phyloP scores from a whole-genome alignment of 2,888 invertebrate genomes.

The Eupithecia centaureata region DNA sequence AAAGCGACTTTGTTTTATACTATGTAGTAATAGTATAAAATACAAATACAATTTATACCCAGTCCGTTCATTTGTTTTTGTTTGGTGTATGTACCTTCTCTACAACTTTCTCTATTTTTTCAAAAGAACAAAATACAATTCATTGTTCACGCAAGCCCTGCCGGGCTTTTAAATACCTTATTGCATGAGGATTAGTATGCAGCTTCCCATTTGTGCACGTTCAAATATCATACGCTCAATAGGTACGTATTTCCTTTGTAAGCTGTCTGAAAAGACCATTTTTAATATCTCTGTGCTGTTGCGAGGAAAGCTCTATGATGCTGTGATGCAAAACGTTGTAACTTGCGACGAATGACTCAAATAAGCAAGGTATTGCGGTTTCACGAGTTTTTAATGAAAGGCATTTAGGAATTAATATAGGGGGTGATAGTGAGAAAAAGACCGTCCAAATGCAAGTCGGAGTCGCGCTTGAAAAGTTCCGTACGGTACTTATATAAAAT shows the following conservation, averaged over 20 bases:
- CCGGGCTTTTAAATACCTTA: background rate
- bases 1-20: too few species aligned
- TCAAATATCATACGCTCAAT: conserved; percentile 23
- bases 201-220: conserved; percentile 10
- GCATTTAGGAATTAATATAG: too few species aligned
- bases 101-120: background rate
- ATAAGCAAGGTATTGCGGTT: too few species aligned
- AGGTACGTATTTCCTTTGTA: conserved; percentile 20
- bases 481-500: too few species aligned
- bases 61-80: too few species aligned
- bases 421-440: too few species aligned
- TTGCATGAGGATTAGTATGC: conserved; percentile 14
- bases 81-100: too few species aligned
- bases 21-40: too few species aligned
- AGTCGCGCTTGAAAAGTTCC: too few species aligned
- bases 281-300: conserved; percentile 32
- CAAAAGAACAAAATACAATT: background rate
- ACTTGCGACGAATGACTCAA: background rate
- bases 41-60: too few species aligned
- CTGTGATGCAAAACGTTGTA: background rate
- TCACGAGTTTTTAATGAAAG: too few species aligned
- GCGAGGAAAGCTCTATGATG: background rate
- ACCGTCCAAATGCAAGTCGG: too few species aligned
- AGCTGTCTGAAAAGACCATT: conserved; percentile 21
- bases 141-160: background rate